Base-by-base conservation (phyloP, 2,113 vertebrate species). In the Cheilinus undulatus region DNA sequence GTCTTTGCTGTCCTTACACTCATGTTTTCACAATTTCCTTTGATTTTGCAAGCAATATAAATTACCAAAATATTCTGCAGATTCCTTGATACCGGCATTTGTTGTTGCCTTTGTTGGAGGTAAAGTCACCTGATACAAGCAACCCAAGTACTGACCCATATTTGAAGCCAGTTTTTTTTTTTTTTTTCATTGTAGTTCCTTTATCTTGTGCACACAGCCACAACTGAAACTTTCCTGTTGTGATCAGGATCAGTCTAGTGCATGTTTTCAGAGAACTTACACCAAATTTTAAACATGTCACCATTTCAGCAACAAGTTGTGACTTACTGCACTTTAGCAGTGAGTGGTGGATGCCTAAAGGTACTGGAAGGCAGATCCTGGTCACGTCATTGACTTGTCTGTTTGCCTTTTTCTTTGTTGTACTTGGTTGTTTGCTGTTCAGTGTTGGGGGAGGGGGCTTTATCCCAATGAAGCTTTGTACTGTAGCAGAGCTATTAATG, bases 401-500 rank as follows among this genome's bases (percentile, higher is more conserved):
- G 32, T 34, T 14, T 14, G 13, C 17, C 64, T 54, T 69, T 48
- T n/a, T 24, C 17, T 63, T 42, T 26, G 24, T 34, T 40, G 24
- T 7, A 46, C 12, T 36, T 19, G 2, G 0, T 26, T 42, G 19
- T 73, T 0, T 45, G 30, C 7, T 48, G 30, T 49, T 30, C 5
- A 23, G 6, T 61, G 27, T 28, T 43, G 10, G 59, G 50, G 49
- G 52, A 13, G 32, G 51, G 24, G 32, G 40, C 9, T 17, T 49
- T 26, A 3, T 8, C 26, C 52, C 26, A 48, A 1, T 56, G 42
- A 17, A 53, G 43, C 62, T 27, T 23, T 24, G 15, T 32, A 38
- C 28, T 46, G 45, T 38, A 36, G 65, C 38, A 46, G 22, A 43
- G 48, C 28, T 70, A 48, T 81, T 67, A 58, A 36, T 45, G 11